Evolutionary conservation across 2,888 invertebrate species (phyloP), one percentile per base, ranked within the genome.

Genomic region (Phaedon cochleariae): DNA sequence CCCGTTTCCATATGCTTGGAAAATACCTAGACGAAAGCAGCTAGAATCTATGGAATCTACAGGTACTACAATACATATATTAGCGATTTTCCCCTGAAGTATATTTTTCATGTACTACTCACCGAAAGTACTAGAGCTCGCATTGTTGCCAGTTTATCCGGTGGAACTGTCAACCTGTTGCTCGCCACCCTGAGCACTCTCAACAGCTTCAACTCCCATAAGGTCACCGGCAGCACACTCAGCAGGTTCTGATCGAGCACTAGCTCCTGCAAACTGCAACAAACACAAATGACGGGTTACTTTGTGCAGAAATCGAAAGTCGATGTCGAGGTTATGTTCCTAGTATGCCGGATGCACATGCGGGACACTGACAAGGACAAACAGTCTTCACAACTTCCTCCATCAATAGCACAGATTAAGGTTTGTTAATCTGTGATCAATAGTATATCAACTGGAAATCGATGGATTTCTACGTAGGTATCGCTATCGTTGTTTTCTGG

Each of bases 181-280:
- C 85, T 85, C 66, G 86, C 85, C 62, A 90, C 87, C 65, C 87
- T 87, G 62, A 92, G 84, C 55, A 84, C 85, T 71, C 87, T 86
- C 73, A 92, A 84, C 67, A 87, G 85, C 66, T 86, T 87, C 73
- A 92, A 84, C 68, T 86, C 85, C 73, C 88, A 86, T 76, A 89
- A 83, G 73, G 87, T 85, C 69, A 87, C 85, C 31, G 89, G 88
- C 74, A 92, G 77, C 53, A 89, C 87, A 75, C 86, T 87, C 73
- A 92, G 84, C 79, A 88, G 89, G 88, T 92, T 92, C 82, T 90
- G 88, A 84, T 90, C 91, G 74, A 91, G 84, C 73, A 89, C 87
- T 68, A 93, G 83, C 82, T 92, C 91, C 80, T 89, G 88, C 79
- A 92, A 84, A 80, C 92, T 92, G 85, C 46, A 86, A 87, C 64